Conservation (phyloP, 2,797 vertebrate species). For the Coilia nasus region DNA sequence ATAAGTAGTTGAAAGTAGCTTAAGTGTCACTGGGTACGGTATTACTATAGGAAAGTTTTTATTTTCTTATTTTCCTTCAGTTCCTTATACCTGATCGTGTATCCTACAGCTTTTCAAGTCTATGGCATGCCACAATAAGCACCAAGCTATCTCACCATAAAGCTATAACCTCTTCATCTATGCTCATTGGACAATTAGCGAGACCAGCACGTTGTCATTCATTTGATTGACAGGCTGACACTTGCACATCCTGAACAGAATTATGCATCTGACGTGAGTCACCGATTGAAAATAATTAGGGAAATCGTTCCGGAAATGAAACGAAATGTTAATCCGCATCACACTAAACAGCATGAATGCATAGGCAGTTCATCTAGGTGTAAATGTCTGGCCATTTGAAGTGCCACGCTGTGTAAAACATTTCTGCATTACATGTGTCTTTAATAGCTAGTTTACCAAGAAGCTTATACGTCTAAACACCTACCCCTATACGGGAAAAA, state of each 20-base stretch:
- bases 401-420: neutral
- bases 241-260: constrained; percentile 34
- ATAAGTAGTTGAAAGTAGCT: too few relatives aligned
- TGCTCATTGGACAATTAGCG: constrained; percentile 44
- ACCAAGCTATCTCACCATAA: neutral
- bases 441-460: too few relatives aligned
- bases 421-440: neutral
- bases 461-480: too few relatives aligned
- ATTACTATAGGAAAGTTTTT: too few relatives aligned
- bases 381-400: neutral
- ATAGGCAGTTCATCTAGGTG: neutral
- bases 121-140: neutral
- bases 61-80: too few relatives aligned
- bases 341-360: neutral
- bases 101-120: too few relatives aligned
- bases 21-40: too few relatives aligned
- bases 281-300: constrained; percentile 30
- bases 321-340: constrained; percentile 14
- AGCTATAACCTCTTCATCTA: constrained; percentile 34
- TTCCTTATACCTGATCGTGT: too few relatives aligned
- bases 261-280: neutral
- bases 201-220: constrained; percentile 35
- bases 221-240: constrained; percentile 37
- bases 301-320: constrained; percentile 24
- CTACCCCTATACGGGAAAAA: too few relatives aligned